Evolutionary conservation across 2,797 vertebrate species (phyloP).

Genomic region (Leuciscus waleckii): DNA sequence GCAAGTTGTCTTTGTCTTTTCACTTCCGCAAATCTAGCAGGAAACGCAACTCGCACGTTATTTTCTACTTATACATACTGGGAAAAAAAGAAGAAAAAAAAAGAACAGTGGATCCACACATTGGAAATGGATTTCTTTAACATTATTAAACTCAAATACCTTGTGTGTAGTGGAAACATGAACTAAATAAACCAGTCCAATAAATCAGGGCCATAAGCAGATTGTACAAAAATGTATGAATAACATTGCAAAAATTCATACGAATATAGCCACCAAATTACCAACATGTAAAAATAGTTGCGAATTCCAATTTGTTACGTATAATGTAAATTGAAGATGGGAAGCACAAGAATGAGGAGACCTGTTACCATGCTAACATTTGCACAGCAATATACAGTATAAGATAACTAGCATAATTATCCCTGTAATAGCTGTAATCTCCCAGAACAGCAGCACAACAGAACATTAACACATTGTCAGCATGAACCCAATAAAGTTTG

Average conservation of each 20-base stretch:
- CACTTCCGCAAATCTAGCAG: neutral
- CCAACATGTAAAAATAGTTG: neutral
- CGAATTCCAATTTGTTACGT: neutral
- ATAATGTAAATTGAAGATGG: neutral
- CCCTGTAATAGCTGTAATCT: too few relatives aligned
- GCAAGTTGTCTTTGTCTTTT: slow-evolving; percentile 19
- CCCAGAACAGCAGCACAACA: neutral
- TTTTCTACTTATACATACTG: neutral
- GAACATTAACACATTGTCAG: neutral
- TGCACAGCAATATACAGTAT: neutral
- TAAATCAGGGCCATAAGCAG: too few relatives aligned
- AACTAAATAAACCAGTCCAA: neutral
- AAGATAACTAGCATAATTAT: neutral
- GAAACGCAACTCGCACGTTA: neutral
- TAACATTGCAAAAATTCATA: neutral
- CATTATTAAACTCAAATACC: neutral
- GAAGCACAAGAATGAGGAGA: neutral
- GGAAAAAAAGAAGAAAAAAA: neutral
- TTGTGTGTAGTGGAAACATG: too few relatives aligned
- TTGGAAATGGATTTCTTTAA: neutral
- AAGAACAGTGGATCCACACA: neutral
- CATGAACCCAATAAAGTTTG: neutral
- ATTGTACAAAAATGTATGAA: neutral
- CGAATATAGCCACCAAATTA: neutral
- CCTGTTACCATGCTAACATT: neutral